Base-by-base conservation (phyloP, 2,113 vertebrate genomes). In the Dipodomys merriami region DNA sequence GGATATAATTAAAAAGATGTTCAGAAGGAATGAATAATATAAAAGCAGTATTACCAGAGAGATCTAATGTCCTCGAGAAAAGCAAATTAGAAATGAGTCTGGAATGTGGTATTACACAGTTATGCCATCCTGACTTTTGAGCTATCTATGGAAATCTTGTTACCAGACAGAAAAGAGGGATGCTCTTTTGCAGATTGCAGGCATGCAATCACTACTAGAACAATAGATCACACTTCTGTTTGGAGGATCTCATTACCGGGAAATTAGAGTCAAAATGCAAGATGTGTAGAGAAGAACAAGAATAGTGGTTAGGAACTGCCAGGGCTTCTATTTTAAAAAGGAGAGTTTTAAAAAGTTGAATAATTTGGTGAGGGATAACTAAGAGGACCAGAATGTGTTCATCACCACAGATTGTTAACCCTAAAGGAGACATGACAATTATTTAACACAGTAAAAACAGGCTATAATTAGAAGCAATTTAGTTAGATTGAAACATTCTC, bases 231-330 rank as follows among this genome's bases (percentile, higher is more conserved):
- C n/a, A 49, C 27, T 93, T 91, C 76, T 91, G 57, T 80, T 57
- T 72, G 44, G 46, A 46, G n/a, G 27, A 76, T 89, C 53, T 84
- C n/a, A 73, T 83, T 91, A 81, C 39, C 53, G 78, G 90, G 85
- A 95, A 93, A 90, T 95, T 91, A 77, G 53, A 91, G 46, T 81
- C 49, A 95, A 94, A 90, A 57, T 77, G 46, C 22, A 91, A 93
- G 81, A 81, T 93, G 46, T 73, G 57, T 30, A 80, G 67, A 68
- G 46, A 90, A 86, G 25, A 39, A 23, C 85, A 72, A 73, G 93
- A 67, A 87, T 6, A 68, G 68, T 60, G 72, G 76, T 93, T 76
- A 68, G 68, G 44, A 77, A 91, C 60, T 73, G 62, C 53, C 84
- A 64, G 77, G 35, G 39, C 53, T 57, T 57, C 53, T 80, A 64